Conservation (phyloP, 2,888 invertebrate genomes). For the Liodrosophila aerea region DNA sequence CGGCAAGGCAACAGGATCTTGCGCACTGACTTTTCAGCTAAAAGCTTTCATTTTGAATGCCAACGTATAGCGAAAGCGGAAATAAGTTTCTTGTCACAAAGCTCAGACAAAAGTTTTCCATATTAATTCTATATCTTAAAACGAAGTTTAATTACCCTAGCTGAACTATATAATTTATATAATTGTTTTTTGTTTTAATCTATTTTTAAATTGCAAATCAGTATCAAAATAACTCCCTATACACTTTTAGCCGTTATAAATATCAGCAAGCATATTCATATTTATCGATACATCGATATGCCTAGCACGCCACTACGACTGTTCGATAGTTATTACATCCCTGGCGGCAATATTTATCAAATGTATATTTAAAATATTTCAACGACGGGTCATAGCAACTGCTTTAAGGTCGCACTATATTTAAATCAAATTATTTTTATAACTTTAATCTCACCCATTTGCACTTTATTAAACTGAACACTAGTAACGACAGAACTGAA, state of each 20-base stretch:
- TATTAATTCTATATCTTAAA: too few species aligned
- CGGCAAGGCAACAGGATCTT: slow-evolving; percentile 61
- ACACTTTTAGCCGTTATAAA: background rate
- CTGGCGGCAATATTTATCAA: slow-evolving; percentile 18
- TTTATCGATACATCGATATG: background rate
- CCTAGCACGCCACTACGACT: slow-evolving; percentile 4
- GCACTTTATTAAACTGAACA: slow-evolving; percentile 15
- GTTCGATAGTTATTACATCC: slow-evolving; percentile 21
- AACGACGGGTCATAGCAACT: background rate
- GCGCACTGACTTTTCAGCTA: slow-evolving; percentile 45
- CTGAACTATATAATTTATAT: too few species aligned
- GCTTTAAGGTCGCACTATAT: background rate
- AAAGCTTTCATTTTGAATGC: too few species aligned
- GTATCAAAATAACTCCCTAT: too few species aligned
- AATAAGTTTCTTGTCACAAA: slow-evolving; percentile 11
- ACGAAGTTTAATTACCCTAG: too few species aligned
- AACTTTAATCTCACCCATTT: slow-evolving; percentile 31
- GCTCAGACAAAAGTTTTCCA: background rate
- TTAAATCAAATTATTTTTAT: background rate
- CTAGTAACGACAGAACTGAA: slow-evolving; percentile 21
- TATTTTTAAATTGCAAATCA: too few species aligned
- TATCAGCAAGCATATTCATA: background rate
- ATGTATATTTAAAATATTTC: background rate
- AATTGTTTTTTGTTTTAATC: too few species aligned
- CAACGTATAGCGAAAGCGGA: too few species aligned